A percentile compares a stretch with the other conserved stretches of the same genome.
phyloP scores from a whole-genome alignment of 2,797 vertebrate genomes.

The Enteromius mattozi region DNA sequence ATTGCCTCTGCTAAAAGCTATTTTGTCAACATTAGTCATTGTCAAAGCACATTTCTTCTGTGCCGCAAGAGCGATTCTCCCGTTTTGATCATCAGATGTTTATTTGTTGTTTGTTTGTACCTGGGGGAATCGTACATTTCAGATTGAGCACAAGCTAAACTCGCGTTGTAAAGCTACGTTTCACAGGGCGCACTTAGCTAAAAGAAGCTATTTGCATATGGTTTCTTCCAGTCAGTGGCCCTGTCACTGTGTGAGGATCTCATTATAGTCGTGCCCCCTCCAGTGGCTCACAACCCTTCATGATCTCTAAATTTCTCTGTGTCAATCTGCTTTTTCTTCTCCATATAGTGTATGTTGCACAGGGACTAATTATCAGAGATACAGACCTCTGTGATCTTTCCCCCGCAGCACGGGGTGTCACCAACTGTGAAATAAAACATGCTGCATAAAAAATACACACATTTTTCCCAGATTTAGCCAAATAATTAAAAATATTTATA shows the following conservation, averaged over 20 bases:
- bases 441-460: not conserved
- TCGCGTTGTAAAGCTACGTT: slow-evolving; percentile 50
- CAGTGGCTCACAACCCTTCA: slow-evolving; percentile 54
- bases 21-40: slow-evolving; percentile 55
- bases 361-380: slow-evolving; percentile 58
- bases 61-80: slow-evolving; percentile 15
- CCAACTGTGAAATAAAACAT: slow-evolving; percentile 23
- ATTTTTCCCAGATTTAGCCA: slow-evolving; percentile 18
- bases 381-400: slow-evolving; percentile 52
- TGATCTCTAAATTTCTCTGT: slow-evolving; percentile 57
- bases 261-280: slow-evolving; percentile 55
- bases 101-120: slow-evolving; percentile 48
- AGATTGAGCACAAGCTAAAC: slow-evolving; percentile 33
- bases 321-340: slow-evolving; percentile 49
- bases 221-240: slow-evolving; percentile 40
- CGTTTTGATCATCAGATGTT: slow-evolving; percentile 56
- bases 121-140: slow-evolving; percentile 40
- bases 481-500: not conserved
- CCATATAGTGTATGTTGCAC: slow-evolving; percentile 45
- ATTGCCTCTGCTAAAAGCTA: slow-evolving; percentile 44
- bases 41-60: slow-evolving; percentile 32
- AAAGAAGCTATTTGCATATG: slow-evolving; percentile 52
- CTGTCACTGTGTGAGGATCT: slow-evolving; percentile 48
- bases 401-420: slow-evolving; percentile 23
- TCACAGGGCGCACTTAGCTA: slow-evolving; percentile 52